These are phyloP conservation scores for Acanthopagrus latus DNA, from an alignment of 2,797 vertebrate species.

Conservation along the genomic window DNA sequence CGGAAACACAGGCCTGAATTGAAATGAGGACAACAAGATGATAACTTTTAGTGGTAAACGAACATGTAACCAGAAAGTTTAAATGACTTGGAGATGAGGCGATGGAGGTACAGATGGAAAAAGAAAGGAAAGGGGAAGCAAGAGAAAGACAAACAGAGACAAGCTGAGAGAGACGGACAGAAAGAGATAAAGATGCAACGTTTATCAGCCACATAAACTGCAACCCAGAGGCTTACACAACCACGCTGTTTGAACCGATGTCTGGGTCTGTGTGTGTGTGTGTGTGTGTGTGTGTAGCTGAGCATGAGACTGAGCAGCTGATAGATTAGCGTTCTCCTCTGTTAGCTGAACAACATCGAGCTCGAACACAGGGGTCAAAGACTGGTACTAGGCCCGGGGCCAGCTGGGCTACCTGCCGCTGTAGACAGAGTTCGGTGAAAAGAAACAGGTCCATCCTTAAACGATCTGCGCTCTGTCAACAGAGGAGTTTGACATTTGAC, in stretches of 20 bases:
- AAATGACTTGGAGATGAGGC: background rate
- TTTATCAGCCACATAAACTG: constrained; percentile 28
- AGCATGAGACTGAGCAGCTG: constrained; percentile 70
- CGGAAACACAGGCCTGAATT: background rate
- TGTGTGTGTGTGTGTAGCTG: constrained; percentile 25
- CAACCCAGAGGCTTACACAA: constrained; percentile 54
- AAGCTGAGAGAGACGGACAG: background rate
- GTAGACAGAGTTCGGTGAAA: background rate
- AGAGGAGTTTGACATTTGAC: background rate
- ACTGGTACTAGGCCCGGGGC: constrained; percentile 1
- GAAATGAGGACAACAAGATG: background rate
- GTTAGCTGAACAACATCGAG: constrained; percentile 52
- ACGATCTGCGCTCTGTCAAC: background rate
- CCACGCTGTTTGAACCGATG: constrained; percentile 36
- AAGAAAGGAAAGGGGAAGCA: background rate
- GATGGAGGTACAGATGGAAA: background rate
- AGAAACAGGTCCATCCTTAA: background rate
- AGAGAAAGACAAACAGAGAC: constrained; percentile 3
- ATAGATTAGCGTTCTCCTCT: constrained; percentile 67
- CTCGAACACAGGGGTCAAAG: constrained; percentile 44
- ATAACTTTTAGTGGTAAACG: background rate
- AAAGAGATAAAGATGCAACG: constrained; percentile 25
- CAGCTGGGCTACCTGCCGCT: constrained; percentile 30
- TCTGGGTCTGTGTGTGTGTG: constrained; percentile 29
- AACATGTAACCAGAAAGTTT: constrained; percentile 7